Conservation (phyloP, 2,113 vertebrate genomes). For the Mionectes macconnelli region DNA sequence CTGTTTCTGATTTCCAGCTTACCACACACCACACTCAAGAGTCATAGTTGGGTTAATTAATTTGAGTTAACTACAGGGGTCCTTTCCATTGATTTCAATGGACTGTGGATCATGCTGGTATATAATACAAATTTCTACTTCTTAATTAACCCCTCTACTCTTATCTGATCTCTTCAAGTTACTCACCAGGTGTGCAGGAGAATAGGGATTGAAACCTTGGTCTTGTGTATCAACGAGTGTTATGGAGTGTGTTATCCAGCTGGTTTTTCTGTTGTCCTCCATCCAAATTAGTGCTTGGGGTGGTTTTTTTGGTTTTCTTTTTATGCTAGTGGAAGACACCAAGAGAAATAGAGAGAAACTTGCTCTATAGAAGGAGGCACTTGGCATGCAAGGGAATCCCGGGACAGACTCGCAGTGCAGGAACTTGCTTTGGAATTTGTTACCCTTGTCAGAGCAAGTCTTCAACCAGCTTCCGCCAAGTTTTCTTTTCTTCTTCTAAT, state of each 20-base stretch:
- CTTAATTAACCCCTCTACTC: slow-evolving; percentile 41
- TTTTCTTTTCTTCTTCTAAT: not conserved
- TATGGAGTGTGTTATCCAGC: not conserved
- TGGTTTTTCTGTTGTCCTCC: not conserved
- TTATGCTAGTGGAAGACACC: not conserved
- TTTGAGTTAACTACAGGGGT: slow-evolving; percentile 25
- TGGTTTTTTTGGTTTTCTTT: not conserved
- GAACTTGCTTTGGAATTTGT: not conserved
- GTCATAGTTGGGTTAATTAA: slow-evolving; percentile 32
- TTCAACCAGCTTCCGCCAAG: not conserved
- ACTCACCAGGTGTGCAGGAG: not conserved
- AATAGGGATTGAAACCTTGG: not conserved
- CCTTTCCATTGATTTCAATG: slow-evolving; percentile 15
- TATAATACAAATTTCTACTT: slow-evolving; percentile 1
- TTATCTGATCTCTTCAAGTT: slow-evolving; percentile 12
- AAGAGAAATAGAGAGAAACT: not conserved
- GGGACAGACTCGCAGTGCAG: accelerated
- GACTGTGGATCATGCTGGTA: not conserved
- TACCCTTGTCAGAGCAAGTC: not conserved
- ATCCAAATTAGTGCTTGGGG: not conserved
- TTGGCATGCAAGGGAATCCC: not conserved
- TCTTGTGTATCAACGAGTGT: not conserved
- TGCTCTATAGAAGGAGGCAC: not conserved
- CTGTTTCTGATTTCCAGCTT: not conserved
- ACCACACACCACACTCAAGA: not conserved